phyloP scores from a whole-genome alignment of 2,888 invertebrate genomes.

The Lasioglossum malachurum region DNA sequence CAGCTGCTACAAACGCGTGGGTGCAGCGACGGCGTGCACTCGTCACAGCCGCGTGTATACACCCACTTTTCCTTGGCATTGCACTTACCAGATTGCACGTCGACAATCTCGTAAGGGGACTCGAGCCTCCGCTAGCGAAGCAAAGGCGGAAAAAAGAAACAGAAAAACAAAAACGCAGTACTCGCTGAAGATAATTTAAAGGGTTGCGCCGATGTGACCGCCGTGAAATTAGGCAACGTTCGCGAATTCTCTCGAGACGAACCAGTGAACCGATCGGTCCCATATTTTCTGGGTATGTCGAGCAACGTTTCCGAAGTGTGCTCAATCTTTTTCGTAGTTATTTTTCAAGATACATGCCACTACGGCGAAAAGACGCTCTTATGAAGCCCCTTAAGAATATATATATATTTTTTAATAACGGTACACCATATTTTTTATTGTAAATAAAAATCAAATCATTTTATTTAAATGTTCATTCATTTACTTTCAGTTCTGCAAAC shows the following conservation, averaged over 20 bases:
- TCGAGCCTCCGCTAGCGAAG: conserved; percentile 45
- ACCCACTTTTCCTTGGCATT: conserved; percentile 52
- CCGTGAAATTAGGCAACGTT: neutral
- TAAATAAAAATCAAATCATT: too few relatives aligned
- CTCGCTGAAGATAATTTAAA: conserved; percentile 4
- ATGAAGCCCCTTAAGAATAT: too few relatives aligned
- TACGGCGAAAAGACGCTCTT: too few relatives aligned
- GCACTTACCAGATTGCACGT: conserved; percentile 50
- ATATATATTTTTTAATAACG: too few relatives aligned
- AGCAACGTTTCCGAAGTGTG: neutral
- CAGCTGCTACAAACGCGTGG: conserved; percentile 36
- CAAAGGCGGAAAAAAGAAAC: neutral
- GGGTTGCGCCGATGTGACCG: neutral
- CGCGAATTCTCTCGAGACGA: neutral
- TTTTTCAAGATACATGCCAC: neutral
- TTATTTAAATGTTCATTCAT: too few relatives aligned
- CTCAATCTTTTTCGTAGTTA: neutral
- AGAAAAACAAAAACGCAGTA: neutral
- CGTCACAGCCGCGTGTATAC: conserved; percentile 26
- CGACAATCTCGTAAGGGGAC: conserved; percentile 21
- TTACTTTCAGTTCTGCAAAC: too few relatives aligned
- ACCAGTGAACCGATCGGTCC: neutral
- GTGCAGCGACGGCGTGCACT: conserved; percentile 31
- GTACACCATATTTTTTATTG: too few relatives aligned
- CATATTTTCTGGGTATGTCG: neutral